A percentile compares a stretch with the other conserved stretches of the same genome.
Conservation (phyloP, 2,113 vertebrate genomes). For the Tetrao urogallus region DNA sequence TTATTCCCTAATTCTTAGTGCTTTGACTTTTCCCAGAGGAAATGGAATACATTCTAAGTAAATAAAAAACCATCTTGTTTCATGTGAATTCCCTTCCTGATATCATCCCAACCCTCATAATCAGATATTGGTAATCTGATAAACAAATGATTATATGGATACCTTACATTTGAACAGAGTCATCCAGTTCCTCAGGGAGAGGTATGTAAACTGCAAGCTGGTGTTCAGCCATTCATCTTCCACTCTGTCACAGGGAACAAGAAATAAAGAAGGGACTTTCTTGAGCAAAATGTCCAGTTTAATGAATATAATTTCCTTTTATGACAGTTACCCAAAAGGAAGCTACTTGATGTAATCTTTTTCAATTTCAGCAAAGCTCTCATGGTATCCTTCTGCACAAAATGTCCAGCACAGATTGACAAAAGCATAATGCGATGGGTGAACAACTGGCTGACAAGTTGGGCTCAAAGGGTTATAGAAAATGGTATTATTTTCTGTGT, state of each 20-base stretch:
- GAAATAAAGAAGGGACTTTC: background rate
- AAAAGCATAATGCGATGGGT: background rate
- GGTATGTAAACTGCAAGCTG: background rate
- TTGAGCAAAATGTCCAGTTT: background rate
- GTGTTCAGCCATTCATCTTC: background rate
- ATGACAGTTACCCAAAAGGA: background rate
- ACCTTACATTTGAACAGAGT: background rate
- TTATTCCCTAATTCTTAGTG: background rate
- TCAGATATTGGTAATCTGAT: background rate
- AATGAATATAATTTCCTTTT: background rate
- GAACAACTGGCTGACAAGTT: background rate
- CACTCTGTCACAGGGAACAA: background rate
- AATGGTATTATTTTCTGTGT: background rate
- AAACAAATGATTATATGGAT: background rate
- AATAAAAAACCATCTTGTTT: background rate
- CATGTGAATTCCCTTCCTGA: background rate
- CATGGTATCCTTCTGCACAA: background rate
- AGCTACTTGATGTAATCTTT: background rate
- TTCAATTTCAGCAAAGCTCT: background rate
- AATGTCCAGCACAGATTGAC: background rate
- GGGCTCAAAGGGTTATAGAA: background rate
- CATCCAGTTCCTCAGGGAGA: background rate
- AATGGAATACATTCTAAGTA: background rate
- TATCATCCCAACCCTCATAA: background rate
- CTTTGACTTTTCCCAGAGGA: slow-evolving; percentile 3